These are phyloP conservation scores for Ornithorhynchus anatinus DNA, from an alignment of 2,113 vertebrate genomes.

Conservation along the genomic window DNA sequence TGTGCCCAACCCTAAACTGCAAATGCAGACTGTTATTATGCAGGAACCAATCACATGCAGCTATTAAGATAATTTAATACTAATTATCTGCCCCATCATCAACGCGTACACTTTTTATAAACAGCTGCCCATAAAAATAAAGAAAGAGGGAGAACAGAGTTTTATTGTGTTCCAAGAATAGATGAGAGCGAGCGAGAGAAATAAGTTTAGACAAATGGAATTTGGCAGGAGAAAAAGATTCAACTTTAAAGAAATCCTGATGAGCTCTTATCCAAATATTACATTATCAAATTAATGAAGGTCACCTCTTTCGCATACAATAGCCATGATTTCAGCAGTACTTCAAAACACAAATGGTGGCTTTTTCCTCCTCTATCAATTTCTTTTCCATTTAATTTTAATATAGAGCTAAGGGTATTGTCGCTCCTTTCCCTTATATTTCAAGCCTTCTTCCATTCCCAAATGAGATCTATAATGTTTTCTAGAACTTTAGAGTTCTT, in stretches of 20 bases:
- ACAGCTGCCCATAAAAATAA: background rate
- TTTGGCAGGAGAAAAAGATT: background rate
- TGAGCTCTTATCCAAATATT: background rate
- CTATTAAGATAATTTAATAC: background rate
- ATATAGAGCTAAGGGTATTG: background rate
- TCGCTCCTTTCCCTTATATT: conserved; percentile 1
- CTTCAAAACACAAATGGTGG: background rate
- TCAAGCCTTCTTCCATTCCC: background rate
- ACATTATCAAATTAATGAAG: background rate
- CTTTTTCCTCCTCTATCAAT: background rate
- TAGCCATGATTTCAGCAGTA: background rate
- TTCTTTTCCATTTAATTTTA: conserved; percentile 13
- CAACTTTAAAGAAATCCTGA: background rate
- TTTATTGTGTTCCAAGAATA: background rate
- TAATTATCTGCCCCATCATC: background rate
- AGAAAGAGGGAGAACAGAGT: background rate
- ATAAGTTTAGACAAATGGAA: background rate
- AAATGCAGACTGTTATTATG: background rate
- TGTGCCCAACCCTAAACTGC: background rate
- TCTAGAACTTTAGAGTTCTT: background rate
- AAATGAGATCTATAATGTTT: conserved; percentile 25
- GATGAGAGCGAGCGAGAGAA: background rate
- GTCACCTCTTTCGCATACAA: background rate
- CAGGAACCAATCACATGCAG: background rate
- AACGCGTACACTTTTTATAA: background rate